Conservation (phyloP, 1,140 invertebrate species). For the Drosophila rufa region DNA sequence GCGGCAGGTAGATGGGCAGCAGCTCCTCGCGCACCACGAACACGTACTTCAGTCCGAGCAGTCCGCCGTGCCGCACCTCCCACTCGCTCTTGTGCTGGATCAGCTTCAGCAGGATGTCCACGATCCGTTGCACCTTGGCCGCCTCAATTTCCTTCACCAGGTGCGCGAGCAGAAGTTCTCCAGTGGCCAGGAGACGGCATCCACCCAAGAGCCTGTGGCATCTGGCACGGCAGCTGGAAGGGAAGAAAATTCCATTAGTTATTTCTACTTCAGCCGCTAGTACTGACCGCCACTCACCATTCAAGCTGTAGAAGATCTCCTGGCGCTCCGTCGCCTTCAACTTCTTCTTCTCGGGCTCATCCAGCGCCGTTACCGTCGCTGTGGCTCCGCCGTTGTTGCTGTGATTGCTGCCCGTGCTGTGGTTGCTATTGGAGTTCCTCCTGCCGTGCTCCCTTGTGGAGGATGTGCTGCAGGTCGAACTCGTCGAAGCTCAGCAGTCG, state of each 20-base stretch:
- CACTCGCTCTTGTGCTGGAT: constrained; percentile 92
- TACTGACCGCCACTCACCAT: constrained; percentile 57
- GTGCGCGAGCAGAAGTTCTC: constrained; percentile 93
- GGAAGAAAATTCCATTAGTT: not conserved
- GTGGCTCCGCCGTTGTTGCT: constrained; percentile 59
- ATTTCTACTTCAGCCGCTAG: not conserved
- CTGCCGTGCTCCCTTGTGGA: constrained; percentile 91
- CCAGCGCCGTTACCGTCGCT: constrained; percentile 9
- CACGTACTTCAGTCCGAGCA: constrained; percentile 97
- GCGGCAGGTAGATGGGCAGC: constrained; percentile 88
- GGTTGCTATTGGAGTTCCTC: constrained; percentile 65
- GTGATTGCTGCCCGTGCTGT: constrained; percentile 67
- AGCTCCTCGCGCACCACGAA: constrained; percentile 93
- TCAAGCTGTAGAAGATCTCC: constrained; percentile 78
- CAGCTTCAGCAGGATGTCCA: constrained; percentile 91
- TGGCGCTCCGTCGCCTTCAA: constrained; percentile 88
- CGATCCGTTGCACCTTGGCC: constrained; percentile 88
- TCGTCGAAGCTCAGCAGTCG: constrained; percentile 89
- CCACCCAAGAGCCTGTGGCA: constrained; percentile 85
- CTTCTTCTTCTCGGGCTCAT: constrained; percentile 89
- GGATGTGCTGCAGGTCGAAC: constrained; percentile 93
- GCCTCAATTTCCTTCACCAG: constrained; percentile 89
- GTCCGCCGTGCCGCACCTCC: constrained; percentile 97
- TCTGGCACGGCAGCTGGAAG: constrained; percentile 85
- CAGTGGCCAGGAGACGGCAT: constrained; percentile 90